Evolutionary conservation across 2,888 invertebrate genomes (phyloP).

Genomic region (Chrysotoxum bicinctum): DNA sequence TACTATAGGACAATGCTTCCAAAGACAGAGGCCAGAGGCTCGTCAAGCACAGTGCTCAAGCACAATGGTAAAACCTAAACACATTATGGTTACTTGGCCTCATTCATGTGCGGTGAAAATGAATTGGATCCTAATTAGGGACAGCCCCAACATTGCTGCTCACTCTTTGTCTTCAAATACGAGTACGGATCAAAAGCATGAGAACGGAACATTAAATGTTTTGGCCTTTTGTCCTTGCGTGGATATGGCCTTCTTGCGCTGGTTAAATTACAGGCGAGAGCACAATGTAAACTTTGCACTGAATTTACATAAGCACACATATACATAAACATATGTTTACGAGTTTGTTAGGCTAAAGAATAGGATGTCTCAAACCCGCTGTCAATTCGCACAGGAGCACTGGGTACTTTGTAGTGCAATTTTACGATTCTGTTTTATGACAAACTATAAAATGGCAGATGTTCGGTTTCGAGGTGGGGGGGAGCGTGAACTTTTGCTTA

Average conservation of each 20-base stretch:
- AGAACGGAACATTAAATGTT: slow-evolving; percentile 57
- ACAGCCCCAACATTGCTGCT: slow-evolving; percentile 43
- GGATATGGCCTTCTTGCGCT: slow-evolving; percentile 17
- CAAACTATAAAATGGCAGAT: slow-evolving; percentile 71
- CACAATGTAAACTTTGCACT: slow-evolving; percentile 63
- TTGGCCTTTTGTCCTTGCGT: slow-evolving; percentile 68
- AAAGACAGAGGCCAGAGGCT: slow-evolving; percentile 13
- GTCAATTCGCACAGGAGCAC: neutral
- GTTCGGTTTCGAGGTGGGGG: neutral
- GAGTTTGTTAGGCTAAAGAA: neutral
- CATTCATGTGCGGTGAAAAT: slow-evolving; percentile 70
- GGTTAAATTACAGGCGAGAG: slow-evolving; percentile 61
- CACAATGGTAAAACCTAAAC: slow-evolving; percentile 66
- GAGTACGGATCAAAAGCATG: slow-evolving; percentile 27
- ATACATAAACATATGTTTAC: neutral
- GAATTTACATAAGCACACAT: slow-evolving; percentile 51
- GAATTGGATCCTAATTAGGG: slow-evolving; percentile 73
- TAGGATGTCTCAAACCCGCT: slow-evolving; percentile 24
- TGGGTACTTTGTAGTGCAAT: slow-evolving; percentile 57
- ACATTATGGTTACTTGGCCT: slow-evolving; percentile 69
- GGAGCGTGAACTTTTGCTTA: slow-evolving; percentile 1
- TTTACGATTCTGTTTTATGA: slow-evolving; percentile 72
- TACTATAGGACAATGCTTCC: slow-evolving; percentile 14
- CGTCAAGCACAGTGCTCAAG: slow-evolving; percentile 58
- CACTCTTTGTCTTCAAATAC: slow-evolving; percentile 19